These are phyloP conservation scores for Hirundichthys speculiger DNA, from an alignment of 2,113 vertebrate genomes.

Conservation along the genomic window DNA sequence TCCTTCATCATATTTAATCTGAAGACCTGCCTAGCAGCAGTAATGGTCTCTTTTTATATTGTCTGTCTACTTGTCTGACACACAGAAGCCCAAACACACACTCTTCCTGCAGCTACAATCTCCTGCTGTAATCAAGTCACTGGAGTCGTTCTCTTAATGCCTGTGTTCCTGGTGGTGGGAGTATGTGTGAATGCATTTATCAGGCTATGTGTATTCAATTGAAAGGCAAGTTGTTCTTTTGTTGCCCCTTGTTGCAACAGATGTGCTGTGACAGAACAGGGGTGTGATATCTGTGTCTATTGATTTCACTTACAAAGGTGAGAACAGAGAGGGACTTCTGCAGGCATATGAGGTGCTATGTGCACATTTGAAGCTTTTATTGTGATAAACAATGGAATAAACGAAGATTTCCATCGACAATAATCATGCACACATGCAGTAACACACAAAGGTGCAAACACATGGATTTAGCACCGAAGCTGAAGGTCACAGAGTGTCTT, in stretches of 20 bases:
- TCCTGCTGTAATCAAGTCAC: slow-evolving; percentile 45
- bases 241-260: slow-evolving; percentile 68
- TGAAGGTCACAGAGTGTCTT: slow-evolving; percentile 63
- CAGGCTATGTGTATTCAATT: slow-evolving; percentile 42
- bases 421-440: slow-evolving; percentile 12
- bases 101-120: slow-evolving; percentile 12
- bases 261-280: slow-evolving; percentile 66
- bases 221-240: slow-evolving; percentile 68
- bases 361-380: slow-evolving; percentile 33
- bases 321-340: slow-evolving; percentile 40
- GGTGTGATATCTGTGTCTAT: slow-evolving; percentile 66
- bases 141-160: slow-evolving; percentile 55
- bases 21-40: not conserved
- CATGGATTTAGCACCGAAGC: slow-evolving; percentile 15
- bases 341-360: slow-evolving; percentile 28
- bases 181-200: slow-evolving; percentile 4
- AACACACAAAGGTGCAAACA: not conserved
- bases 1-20: slow-evolving; percentile 78
- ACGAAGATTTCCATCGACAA: slow-evolving; percentile 36
- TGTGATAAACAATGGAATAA: slow-evolving; percentile 65
- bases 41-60: slow-evolving; percentile 8
- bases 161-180: not conserved
- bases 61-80: slow-evolving; percentile 7
- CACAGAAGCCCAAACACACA: slow-evolving; percentile 10
- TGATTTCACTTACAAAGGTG: slow-evolving; percentile 75